A percentile compares a stretch with the other conserved stretches of the same genome.
phyloP scores from a whole-genome alignment of 2,113 vertebrate genomes.

The Okapia johnstoni region DNA sequence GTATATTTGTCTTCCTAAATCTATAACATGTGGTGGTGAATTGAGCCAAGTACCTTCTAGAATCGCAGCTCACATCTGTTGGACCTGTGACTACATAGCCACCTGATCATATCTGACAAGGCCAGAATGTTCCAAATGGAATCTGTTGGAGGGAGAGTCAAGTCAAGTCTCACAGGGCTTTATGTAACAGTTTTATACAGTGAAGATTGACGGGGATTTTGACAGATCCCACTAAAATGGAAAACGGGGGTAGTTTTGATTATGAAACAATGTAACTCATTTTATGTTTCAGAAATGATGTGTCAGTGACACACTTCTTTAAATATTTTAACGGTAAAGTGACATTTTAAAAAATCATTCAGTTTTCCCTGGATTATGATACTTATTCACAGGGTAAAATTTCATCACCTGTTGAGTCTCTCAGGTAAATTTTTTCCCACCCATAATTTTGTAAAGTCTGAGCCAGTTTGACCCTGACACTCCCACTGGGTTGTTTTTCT shows the following conservation, averaged over 20 bases:
- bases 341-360: neutral
- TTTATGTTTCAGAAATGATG: neutral
- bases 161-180: neutral
- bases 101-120: neutral
- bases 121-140: conserved; percentile 1
- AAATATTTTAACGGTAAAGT: neutral
- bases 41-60: neutral
- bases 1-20: neutral
- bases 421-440: neutral
- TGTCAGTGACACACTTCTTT: neutral
- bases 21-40: neutral
- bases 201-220: neutral
- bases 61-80: neutral
- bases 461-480: neutral
- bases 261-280: neutral
- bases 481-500: neutral
- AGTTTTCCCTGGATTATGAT: neutral
- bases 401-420: neutral
- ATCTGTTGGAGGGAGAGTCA: neutral
- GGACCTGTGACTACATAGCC: neutral
- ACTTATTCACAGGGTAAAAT: neutral
- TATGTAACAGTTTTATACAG: neutral
- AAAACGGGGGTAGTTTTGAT: neutral
- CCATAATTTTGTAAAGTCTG: neutral
- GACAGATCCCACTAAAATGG: neutral